Base-by-base conservation (phyloP, 2,113 vertebrate species). In the Chascanopsetta lugubris region DNA sequence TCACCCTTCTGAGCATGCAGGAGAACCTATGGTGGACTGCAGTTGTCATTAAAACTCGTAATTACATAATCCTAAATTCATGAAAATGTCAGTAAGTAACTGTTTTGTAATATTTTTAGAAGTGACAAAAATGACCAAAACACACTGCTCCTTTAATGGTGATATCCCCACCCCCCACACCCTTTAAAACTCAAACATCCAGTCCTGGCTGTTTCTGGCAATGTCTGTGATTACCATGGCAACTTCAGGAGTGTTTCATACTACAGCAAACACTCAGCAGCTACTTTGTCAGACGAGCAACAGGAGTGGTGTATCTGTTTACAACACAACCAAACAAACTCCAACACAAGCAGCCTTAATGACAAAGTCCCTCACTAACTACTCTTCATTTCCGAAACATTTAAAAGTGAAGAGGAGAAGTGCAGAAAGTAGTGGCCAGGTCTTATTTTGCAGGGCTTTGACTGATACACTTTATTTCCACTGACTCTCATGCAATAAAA, bases 401-500 rank as follows among this genome's bases (percentile, higher is more conserved):
- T n/a, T n/a, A n/a, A n/a, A n/a, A n/a, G n/a, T n/a, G n/a, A n/a
- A n/a, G n/a, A n/a, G n/a, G n/a, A 32, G 32, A 27, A 50, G 21
- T n/a, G 15, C 25, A 27, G 25, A 27, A 50, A 40, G 8, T 5
- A 32, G 15, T 29, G 8, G 20, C 27, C n/a, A 21, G 10, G 20
- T 55, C 51, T 36, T 12, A 9, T 7, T 51, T 53, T 53, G 27
- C 10, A 8, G 10, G 6, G 51, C 30, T 1, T 10, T 47, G 22
- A 61, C 8, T 46, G 18, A 58, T 5, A 53, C 0, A 47, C 7
- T 17, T 18, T 1, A 13, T 53, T 53, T 53, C 9, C 29, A 29
- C 30, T 34, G 34, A 18, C 21, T 51, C 20, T 22, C 53, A 42
- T 4, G 49, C 12, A 27, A 29, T 63, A 53, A 59, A 68, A 68